These are phyloP conservation scores for Tachina lurida DNA, from an alignment of 2,888 invertebrate genomes.

Conservation along the genomic window DNA sequence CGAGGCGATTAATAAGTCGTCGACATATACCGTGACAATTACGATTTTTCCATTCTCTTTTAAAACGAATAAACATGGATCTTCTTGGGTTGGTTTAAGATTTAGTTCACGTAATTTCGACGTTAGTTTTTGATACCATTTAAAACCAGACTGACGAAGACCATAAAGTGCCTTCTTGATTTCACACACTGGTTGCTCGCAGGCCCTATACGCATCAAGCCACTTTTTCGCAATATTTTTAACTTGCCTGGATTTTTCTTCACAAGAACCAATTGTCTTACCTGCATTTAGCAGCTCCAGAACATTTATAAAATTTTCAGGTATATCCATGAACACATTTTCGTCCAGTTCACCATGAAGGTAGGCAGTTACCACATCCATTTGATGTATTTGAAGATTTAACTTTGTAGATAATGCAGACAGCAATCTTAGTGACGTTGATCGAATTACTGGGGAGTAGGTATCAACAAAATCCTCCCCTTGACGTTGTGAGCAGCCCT, in stretches of 20 bases:
- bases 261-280: constrained; percentile 10
- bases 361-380: constrained; percentile 56
- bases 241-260: not conserved
- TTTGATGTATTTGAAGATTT: constrained; percentile 46
- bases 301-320: constrained; percentile 21
- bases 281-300: not conserved
- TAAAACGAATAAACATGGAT: constrained; percentile 62
- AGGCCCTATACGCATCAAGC: constrained; percentile 11
- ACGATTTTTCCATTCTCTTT: constrained; percentile 47
- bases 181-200: constrained; percentile 55
- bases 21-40: constrained; percentile 62
- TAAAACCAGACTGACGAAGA: constrained; percentile 60
- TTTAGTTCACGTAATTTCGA: constrained; percentile 44
- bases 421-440: constrained; percentile 8
- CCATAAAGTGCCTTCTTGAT: constrained; percentile 62
- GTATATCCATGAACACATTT: constrained; percentile 29
- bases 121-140: constrained; percentile 57
- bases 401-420: constrained; percentile 32
- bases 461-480: not conserved
- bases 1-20: constrained; percentile 66
- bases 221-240: constrained; percentile 13
- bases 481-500: not conserved
- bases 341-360: constrained; percentile 59
- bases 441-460: not conserved
- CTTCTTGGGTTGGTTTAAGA: constrained; percentile 31